A percentile compares a stretch with the other conserved stretches of the same genome.
These are phyloP conservation scores for Andrena minutula DNA, from an alignment of 2,888 invertebrate genomes.

Conservation along the genomic window DNA sequence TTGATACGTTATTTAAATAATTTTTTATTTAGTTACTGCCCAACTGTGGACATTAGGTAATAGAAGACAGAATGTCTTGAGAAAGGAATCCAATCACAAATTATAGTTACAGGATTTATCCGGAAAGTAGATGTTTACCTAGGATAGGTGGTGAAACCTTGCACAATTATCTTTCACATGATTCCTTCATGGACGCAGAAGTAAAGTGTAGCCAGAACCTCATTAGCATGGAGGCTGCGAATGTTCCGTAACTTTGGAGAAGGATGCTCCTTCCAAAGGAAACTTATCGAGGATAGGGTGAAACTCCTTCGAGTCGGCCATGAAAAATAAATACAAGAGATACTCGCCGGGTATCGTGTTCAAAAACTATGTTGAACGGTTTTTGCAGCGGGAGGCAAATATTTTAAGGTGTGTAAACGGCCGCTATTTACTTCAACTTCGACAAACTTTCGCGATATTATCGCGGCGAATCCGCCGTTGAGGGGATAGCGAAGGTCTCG, in stretches of 20 bases:
- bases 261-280: background rate
- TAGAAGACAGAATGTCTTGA: no score
- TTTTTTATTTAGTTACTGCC: no score
- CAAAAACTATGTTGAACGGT: constrained; percentile 41
- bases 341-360: background rate
- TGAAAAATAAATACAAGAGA: background rate
- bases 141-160: no score
- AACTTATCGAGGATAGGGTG: constrained; percentile 1
- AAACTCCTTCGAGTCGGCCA: background rate
- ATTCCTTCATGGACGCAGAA: no score
- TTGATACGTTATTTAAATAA: no score
- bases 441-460: constrained; percentile 55
- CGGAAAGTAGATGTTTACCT: no score
- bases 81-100: no score
- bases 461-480: constrained; percentile 46
- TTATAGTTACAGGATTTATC: no score
- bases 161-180: no score
- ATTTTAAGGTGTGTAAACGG: constrained; percentile 40
- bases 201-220: background rate
- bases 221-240: background rate
- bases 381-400: constrained; percentile 21
- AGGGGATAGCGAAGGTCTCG: constrained; percentile 50
- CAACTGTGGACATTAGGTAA: no score
- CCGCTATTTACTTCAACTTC: constrained; percentile 37
- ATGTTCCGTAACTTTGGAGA: constrained; percentile 2